Evolutionary conservation across 1,140 invertebrate genomes (phyloP).

Genomic region (Cardiocondyla obscurior): DNA sequence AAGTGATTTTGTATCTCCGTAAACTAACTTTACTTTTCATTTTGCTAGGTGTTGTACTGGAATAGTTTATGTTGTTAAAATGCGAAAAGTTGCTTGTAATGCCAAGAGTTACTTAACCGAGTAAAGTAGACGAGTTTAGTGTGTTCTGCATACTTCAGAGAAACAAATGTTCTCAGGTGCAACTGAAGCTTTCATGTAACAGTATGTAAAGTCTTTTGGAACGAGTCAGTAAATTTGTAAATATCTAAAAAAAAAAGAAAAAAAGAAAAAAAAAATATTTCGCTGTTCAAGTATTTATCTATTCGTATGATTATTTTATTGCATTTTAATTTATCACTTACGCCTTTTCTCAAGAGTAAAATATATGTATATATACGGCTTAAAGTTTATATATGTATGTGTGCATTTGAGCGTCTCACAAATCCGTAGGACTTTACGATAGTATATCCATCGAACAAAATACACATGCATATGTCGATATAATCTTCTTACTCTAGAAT

Average conservation of each 20-base stretch:
- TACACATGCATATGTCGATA: not conserved
- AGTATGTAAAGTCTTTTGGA: not conserved
- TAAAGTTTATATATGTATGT: not conserved
- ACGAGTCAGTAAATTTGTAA: not conserved
- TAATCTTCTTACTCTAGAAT: constrained; percentile 35
- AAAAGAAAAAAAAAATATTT: no score
- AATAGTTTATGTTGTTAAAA: constrained; percentile 37
- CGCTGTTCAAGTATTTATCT: not conserved
- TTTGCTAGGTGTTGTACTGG: not conserved
- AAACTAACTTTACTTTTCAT: not conserved
- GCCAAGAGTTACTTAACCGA: constrained; percentile 29
- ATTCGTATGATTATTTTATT: not conserved
- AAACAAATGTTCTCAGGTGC: constrained; percentile 23
- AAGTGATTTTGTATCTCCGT: not conserved
- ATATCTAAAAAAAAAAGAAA: no score
- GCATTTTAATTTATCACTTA: not conserved
- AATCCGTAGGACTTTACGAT: not conserved
- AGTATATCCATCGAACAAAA: not conserved
- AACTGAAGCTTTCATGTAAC: not conserved
- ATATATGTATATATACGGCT: not conserved
- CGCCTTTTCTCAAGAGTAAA: not conserved
- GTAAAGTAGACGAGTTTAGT: constrained; percentile 21
- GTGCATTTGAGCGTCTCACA: not conserved
- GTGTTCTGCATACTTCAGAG: not conserved
- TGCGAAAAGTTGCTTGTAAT: constrained; percentile 34